A percentile compares a stretch with the other conserved stretches of the same genome.
Evolutionary conservation across 2,797 vertebrate species (phyloP).

Genomic region (Paratrypauchen microcephalus): DNA sequence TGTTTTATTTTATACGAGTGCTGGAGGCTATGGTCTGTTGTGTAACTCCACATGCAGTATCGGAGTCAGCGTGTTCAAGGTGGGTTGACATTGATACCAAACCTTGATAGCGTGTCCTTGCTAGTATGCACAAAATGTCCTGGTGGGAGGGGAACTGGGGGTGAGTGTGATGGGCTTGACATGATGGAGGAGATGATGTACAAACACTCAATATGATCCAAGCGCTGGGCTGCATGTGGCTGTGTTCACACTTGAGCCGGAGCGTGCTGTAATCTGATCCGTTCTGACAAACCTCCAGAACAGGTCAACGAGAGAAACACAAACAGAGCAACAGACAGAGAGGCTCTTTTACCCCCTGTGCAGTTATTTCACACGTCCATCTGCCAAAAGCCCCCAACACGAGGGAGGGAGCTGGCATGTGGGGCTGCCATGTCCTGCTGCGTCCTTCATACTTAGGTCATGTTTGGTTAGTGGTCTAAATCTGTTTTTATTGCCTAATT

Average conservation of each 20-base stretch:
- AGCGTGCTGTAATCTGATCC: slow-evolving; percentile 42
- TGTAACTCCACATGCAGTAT: slow-evolving; percentile 35
- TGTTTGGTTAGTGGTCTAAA: neutral
- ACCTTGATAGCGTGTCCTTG: slow-evolving; percentile 50
- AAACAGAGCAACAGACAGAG: slow-evolving; percentile 7
- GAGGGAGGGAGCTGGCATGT: neutral
- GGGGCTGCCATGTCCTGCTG: neutral
- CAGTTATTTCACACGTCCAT: slow-evolving; percentile 7
- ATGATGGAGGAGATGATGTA: slow-evolving; percentile 22
- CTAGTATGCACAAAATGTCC: slow-evolving; percentile 43
- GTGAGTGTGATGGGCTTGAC: neutral
- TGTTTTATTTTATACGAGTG: slow-evolving; percentile 13
- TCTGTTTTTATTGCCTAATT: too few relatives aligned
- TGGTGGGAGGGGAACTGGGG: slow-evolving; percentile 31
- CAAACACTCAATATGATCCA: slow-evolving; percentile 30
- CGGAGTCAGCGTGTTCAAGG: slow-evolving; percentile 32
- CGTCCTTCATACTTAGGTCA: neutral
- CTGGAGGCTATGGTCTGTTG: slow-evolving; percentile 58
- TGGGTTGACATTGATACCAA: slow-evolving; percentile 62
- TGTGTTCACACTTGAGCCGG: slow-evolving; percentile 47
- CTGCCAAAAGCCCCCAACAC: slow-evolving; percentile 15
- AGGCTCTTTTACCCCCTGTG: slow-evolving; percentile 8
- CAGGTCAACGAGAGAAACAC: slow-evolving; percentile 22
- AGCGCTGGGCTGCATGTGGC: slow-evolving; percentile 20
- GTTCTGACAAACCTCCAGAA: slow-evolving; percentile 34